Base-by-base conservation (phyloP, 2,113 vertebrate genomes). In the Pachyramphus minor region DNA sequence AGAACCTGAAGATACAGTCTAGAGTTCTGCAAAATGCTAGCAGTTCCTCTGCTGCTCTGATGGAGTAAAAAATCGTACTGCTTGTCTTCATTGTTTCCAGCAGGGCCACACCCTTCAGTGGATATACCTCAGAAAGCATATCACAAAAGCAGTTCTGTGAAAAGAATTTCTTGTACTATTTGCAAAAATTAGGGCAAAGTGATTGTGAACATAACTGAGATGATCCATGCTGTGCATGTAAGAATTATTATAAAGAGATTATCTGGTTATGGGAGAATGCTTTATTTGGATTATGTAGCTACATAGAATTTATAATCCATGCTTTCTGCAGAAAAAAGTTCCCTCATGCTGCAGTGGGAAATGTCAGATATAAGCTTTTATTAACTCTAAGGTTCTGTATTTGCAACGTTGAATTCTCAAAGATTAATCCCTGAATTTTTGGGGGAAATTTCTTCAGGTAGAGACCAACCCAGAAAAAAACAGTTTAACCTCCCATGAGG, bases 211-310 rank as follows among this genome's bases (percentile, higher is more conserved):
- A 67, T 84, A 95, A 68, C 77, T 37, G 76, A 91, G 91, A 82
- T 75, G 64, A 92, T 84, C 74, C 77, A 50, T 87, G 84, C 84
- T 94, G 66, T 89, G 73, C 73, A 20, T 72, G 44, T 89, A 72
- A 91, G 84, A 86, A 90, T 93, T 88, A 55, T 55, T 94, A 41
- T 84, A 95, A 96, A 75, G 58, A 58, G 69, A 89, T 97, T 94
- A 89, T 92, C 52, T 84, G 58, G 73, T 75, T 87, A 58, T 84
- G 31, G 59, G 56, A 92, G 81, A 91, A 87, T 66, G 64, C 56
- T 91, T 95, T n/a, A 28, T 78, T 95, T 91, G 53, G 62, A 89
- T 87, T 91, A 76, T 41, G 25, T 89, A 68, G 73, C 73, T 91
- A 49, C 31, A 19, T 16, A 55, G 75, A 86, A 68, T 74, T 74